Conservation (phyloP, 2,113 vertebrate genomes). For the Albula goreensis region DNA sequence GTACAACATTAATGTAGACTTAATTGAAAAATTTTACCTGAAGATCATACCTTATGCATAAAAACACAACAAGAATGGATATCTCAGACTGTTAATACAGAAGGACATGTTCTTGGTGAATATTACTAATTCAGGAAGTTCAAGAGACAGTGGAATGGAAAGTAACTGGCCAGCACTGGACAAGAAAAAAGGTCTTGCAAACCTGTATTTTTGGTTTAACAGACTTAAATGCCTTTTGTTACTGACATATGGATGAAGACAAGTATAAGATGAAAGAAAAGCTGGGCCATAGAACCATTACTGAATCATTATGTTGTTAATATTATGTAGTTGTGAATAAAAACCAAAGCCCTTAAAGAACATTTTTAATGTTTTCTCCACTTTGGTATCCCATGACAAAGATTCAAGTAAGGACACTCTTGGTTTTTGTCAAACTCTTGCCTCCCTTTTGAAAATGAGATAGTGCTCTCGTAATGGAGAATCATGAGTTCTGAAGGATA, state of each 20-base stretch:
- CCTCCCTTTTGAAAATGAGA: slow-evolving; percentile 78
- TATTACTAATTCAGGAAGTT: neutral
- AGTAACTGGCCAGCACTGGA: slow-evolving; percentile 13
- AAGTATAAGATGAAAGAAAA: slow-evolving; percentile 70
- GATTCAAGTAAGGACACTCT: slow-evolving; percentile 65
- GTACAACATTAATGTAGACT: no score
- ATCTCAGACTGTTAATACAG: no score
- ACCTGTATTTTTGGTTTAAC: slow-evolving; percentile 1
- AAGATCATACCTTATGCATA: no score
- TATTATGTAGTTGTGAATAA: slow-evolving; percentile 76
- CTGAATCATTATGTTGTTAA: slow-evolving; percentile 81
- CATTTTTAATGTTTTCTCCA: slow-evolving; percentile 71
- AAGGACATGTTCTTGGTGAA: no score
- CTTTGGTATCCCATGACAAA: slow-evolving; percentile 76
- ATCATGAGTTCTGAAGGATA: slow-evolving; percentile 85
- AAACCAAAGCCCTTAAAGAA: slow-evolving; percentile 95
- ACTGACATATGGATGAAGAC: slow-evolving; percentile 5
- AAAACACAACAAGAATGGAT: no score
- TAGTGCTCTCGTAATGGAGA: slow-evolving; percentile 77
- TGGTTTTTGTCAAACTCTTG: slow-evolving; percentile 71
- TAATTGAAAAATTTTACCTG: no score
- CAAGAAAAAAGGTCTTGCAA: slow-evolving; percentile 14
- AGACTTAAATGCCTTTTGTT: slow-evolving; percentile 26
- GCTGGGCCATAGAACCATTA: slow-evolving; percentile 78
- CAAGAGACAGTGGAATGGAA: neutral